phyloP scores from a whole-genome alignment of 1,140 invertebrate species.

The Macrotrachela quadricornifera region DNA sequence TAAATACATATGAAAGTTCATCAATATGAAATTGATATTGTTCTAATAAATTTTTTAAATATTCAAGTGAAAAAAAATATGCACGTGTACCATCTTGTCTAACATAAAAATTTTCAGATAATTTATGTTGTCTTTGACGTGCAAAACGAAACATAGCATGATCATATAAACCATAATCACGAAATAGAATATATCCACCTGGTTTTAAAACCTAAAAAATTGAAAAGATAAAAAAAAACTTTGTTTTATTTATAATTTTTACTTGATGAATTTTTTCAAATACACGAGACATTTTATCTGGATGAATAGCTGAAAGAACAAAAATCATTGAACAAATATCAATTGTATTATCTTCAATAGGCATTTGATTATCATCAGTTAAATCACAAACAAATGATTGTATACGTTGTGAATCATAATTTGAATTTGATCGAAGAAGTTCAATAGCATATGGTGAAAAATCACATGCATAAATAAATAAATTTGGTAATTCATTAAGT shows the following conservation, averaged over 20 bases:
- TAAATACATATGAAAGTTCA: neutral
- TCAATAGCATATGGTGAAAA: conserved; percentile 70
- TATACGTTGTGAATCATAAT: conserved; percentile 11
- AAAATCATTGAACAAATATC: conserved; percentile 50
- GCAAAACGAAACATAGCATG: conserved; percentile 43
- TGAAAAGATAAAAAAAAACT: neutral
- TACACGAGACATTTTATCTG: conserved; percentile 48
- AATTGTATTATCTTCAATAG: conserved; percentile 28
- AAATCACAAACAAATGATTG: conserved; percentile 42
- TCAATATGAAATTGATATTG: too few relatives aligned
- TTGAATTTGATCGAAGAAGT: conserved; percentile 43
- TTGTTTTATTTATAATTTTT: neutral
- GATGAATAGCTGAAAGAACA: conserved; percentile 56
- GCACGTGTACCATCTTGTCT: conserved; percentile 29
- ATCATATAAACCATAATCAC: conserved; percentile 29
- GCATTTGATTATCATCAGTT: conserved; percentile 12
- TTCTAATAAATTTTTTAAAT: neutral
- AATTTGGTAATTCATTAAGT: conserved; percentile 46
- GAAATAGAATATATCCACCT: conserved; percentile 20
- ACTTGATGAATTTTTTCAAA: conserved; percentile 43
- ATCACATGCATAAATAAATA: conserved; percentile 71
- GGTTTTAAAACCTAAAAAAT: conserved; percentile 25
- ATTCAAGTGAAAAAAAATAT: conserved; percentile 19
- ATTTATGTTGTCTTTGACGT: conserved; percentile 53
- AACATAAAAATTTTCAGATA: conserved; percentile 33